Evolutionary conservation across 1,140 invertebrate species (phyloP), one percentile per base, ranked within the genome.

Genomic region (Cardiocondyla obscurior): DNA sequence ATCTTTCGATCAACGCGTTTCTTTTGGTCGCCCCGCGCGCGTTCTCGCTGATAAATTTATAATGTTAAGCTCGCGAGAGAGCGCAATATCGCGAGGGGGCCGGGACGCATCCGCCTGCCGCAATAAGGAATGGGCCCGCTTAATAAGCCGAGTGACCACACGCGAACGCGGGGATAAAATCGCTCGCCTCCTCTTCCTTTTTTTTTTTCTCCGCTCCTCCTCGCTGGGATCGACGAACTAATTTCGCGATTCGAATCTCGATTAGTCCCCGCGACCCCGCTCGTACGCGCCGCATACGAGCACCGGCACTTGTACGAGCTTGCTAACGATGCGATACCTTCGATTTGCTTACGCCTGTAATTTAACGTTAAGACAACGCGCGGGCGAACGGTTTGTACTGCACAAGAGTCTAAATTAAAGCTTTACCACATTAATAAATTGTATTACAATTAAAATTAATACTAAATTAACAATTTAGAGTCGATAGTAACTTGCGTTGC

Each of bases 11-110:
- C 92, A 93, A 93, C 90, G 91, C 90, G 87, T 90, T 88, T 91
- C 88, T 91, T 93, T 92, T 90, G 89, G 89, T 91, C 91, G 85
- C 83, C 90, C 86, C 83, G 65, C 65, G 65, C 65, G 86, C 65
- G 86, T 91, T 91, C 87, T 88, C 88, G 79, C 90, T 91, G 91
- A 93, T 93, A 94, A 94, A 94, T 94, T 93, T 93, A 92, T 93
- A 92, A 94, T 90, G 90, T 90, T 89, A 86, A 89, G 44, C 69
- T 36, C 44, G 60, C 58, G 33, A 65, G 62, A 79, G 74, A 77
- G 46, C 74, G 74, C 58, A 70, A 82, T 73, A 73, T 73, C 55
- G 60, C 74, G 64, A 55, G 72, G 62, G 76, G 74, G 64, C 76
- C 83, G 55, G 55, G 58, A 62, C 58, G 58, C 22, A 39, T 36